Base-by-base conservation (phyloP, 2,113 vertebrate species). In the Antigone vipio region DNA sequence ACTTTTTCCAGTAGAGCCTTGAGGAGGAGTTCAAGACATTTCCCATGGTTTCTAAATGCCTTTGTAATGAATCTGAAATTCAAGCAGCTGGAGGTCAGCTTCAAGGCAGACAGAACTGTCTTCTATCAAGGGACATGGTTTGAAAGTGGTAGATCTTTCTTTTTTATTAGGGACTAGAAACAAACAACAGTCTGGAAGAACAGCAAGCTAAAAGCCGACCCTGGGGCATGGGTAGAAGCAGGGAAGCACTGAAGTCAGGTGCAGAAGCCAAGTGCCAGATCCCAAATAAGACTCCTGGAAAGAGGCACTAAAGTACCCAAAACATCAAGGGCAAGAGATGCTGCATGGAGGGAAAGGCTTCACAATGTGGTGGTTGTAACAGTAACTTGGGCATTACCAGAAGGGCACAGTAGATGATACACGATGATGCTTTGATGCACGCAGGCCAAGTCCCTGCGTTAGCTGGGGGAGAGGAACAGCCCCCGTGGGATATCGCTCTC, bases 41-140 rank as follows among this genome's bases (percentile, higher is more conserved):
- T 95, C 75, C 68, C 56, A 53, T 71, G 47, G 83, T 78, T 93
- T 96, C 90, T 91, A 92, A 94, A 92, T 13, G 30, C 49, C 35
- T 86, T 60, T 81, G 68, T 81, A 92, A 94, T 92, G 60, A 93
- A 92, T 93, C 79, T 91, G 83, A 96, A 94, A 92, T 84, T 72
- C 0, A 0, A 64, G 72, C 76, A 93, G 76, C 52, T 93, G 73
- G 83, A 95, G 73, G 85, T 80, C 96, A 94, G 72, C 68, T 89
- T 93, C 83, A 84, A 77, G 64, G 64, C 34, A 78, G 79, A 71
- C 16, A 74, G 44, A 94, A 35, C 23, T 72, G 35, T 40, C 47
- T 44, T 94, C 78, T 60, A 35, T 74, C 77, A 95, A 62, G 53
- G 27, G 81, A 76, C 62, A 15, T 29, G 21, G 42, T 86, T 34